Base-by-base conservation (phyloP, 2,797 vertebrate genomes). In the Clarias fuscus region DNA sequence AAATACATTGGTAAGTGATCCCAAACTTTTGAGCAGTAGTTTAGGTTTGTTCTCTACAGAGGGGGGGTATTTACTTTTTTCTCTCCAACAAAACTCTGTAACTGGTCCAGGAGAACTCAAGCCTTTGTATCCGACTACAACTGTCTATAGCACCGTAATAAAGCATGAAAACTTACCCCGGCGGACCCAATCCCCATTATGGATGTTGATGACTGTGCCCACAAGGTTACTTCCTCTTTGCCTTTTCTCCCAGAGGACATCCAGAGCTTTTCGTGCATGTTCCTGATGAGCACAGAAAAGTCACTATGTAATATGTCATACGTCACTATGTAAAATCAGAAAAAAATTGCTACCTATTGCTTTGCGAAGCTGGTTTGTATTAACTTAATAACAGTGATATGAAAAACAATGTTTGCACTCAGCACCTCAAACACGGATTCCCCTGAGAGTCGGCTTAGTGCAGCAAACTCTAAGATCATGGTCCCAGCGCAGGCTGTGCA, bases 401-500 rank as follows among this genome's bases (percentile, higher is more conserved):
- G 15, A 80, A 3, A 17, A 37, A 81, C 13, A 43, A 43, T 48
- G 20, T 2, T 3, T 24, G 22, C 33, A 14, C 59, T 30, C 71
- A 73, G 76, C 93, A 96, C 96, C 94, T 96, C 96, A 91, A 96
- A 96, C 87, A 96, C 94, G 24, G 94, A 83, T 27, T 96, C 93
- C 88, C 95, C 96, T 0, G 94, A 95, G 65, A 96, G 88, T 87
- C 96, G 93, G 90, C 96, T 96, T 84, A 96, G 96, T 37, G 96
- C 96, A 61, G 95, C 96, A 88, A 96, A 96, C 91, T 96, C 96
- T 88, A 96, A 92, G 90, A 96, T 96, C 95, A 96, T 96, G 71
- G 96, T 96, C 83, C 96, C 96, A 0, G 96, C 96, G n/a, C 96
- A 96, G 3, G 96, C 96, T 3, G 96, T 96, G 89, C 96, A 96